phyloP scores from a whole-genome alignment of 64 coral and sea anemone genomes.

The Trachythela sp. region DNA sequence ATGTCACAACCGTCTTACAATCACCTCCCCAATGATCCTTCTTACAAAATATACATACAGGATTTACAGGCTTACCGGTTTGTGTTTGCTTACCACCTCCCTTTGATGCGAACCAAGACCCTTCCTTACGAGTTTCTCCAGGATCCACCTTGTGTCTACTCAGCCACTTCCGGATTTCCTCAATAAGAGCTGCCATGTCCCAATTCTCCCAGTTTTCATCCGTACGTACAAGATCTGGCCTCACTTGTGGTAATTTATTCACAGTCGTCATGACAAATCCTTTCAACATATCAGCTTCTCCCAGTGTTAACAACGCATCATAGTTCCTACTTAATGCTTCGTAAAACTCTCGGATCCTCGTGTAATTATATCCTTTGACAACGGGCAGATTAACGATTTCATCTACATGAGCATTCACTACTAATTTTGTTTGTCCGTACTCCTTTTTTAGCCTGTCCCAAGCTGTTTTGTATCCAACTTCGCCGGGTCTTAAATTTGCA shows the following conservation, averaged over 20 bases:
- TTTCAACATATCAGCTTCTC: background rate
- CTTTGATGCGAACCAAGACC: background rate
- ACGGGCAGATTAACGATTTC: background rate
- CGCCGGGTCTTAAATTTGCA: background rate
- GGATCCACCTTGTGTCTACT: background rate
- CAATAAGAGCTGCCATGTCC: background rate
- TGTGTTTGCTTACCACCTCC: background rate
- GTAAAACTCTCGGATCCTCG: background rate
- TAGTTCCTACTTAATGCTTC: background rate
- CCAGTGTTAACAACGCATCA: background rate
- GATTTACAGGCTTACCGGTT: too few relatives aligned
- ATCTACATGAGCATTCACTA: background rate
- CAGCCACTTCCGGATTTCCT: background rate
- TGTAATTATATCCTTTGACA: background rate
- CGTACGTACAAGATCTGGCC: constrained; percentile 7
- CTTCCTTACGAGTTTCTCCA: background rate
- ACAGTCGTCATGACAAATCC: background rate
- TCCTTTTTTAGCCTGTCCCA: background rate
- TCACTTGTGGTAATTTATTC: background rate
- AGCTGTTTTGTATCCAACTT: background rate
- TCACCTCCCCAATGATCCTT: constrained; percentile 9
- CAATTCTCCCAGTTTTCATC: background rate
- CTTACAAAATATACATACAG: background rate
- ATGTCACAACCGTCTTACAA: constrained; percentile 12
- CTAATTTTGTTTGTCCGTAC: background rate